phyloP scores from a whole-genome alignment of 2,888 invertebrate species.

The Hoplodrina blanda region DNA sequence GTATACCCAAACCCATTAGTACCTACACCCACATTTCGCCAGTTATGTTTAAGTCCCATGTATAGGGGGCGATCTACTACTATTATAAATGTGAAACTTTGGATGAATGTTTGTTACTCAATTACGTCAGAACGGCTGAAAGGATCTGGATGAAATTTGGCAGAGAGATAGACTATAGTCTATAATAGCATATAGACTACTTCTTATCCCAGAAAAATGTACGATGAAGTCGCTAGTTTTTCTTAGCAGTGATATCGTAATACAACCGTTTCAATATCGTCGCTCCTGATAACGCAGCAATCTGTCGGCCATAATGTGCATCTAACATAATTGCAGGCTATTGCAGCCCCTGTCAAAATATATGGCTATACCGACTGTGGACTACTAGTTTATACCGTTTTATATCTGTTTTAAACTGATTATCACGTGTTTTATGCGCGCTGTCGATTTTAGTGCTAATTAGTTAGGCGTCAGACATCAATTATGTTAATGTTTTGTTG shows the following conservation, averaged over 20 bases:
- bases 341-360: constrained; percentile 59
- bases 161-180: no score
- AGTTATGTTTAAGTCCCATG: no score
- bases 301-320: constrained; percentile 43
- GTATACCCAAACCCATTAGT: no score
- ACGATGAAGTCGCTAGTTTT: no score
- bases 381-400: constrained; percentile 34
- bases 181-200: no score
- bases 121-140: no score
- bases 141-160: no score
- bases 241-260: not conserved
- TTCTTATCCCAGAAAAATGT: no score
- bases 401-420: constrained; percentile 37
- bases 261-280: constrained; percentile 28
- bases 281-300: not conserved
- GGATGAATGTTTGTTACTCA: no score
- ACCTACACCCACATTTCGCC: no score
- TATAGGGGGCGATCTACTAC: no score
- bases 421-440: constrained; percentile 24
- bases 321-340: constrained; percentile 59
- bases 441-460: constrained; percentile 24
- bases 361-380: constrained; percentile 19
- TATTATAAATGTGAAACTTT: no score
- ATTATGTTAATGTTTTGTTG: constrained; percentile 24
- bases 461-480: constrained; percentile 8